Base-by-base conservation (phyloP, 30 jellyfish, hydroid and myxozoan genomes). In the Morbakka virulenta region DNA sequence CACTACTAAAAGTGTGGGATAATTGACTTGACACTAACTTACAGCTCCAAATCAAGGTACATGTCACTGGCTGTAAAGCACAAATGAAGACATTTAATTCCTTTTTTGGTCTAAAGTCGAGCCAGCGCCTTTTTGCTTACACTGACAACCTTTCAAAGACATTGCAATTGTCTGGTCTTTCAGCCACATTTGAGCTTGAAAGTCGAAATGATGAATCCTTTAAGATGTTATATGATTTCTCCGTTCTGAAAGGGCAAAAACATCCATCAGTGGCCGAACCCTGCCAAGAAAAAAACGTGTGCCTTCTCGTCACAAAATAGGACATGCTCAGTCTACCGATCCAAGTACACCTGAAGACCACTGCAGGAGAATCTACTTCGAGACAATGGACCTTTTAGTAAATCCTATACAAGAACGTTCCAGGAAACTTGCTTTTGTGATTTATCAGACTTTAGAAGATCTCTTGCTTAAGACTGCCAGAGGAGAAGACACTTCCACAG, bases 71-170 rank as follows among this genome's bases (percentile, higher is more conserved):
- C 12, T 76, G 92, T 51, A 27, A 76, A 47, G 28, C 69, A 13
- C 74, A 76, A 57, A 85, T 85, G 91, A 85, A 85, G 64, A 17
- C 83, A 34, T 66, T 76, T 48, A 63, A 51, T 34, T 66, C 50
- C 57, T 69, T 57, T 32, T 85, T 74, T 75, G 93, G 81, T 3
- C 28, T 76, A 49, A 65, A 85, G n/a, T 83, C 68, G 50, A 88
- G 93, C 6, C 80, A 85, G 36, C 50, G 70, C 66, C 85, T 85
- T 31, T 85, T 76, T 80, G 52, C 50, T 24, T 86, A 76, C 36
- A 76, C 95, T 47, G 93, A 85, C 41, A 84, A 75, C 35, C 31
- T 76, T 50, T 84, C 95, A 31, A 50, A 53, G 72, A 76, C 91
- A 35, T 31, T 85, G 52, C 95, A 85, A 48, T 67, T 74, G 6